phyloP scores from a whole-genome alignment of 1,140 invertebrate genomes.

The Apis mellifera region DNA sequence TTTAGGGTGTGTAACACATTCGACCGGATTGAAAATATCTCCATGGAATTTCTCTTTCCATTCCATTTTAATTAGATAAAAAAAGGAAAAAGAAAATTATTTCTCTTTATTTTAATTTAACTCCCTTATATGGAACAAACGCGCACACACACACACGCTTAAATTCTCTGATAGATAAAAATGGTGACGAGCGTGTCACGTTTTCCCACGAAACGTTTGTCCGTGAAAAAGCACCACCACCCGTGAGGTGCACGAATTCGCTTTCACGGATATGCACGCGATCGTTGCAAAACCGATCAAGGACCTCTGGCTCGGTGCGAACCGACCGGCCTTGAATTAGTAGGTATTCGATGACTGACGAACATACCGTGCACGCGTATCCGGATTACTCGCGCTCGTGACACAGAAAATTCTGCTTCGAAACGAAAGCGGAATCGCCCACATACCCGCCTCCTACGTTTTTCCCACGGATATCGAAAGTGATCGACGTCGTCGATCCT shows the following conservation, averaged over 20 bases:
- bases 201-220: not conserved
- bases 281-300: conserved; percentile 41
- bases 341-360: conserved; percentile 43
- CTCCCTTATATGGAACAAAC: too few relatives aligned
- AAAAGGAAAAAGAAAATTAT: too few relatives aligned
- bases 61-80: too few relatives aligned
- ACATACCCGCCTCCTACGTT: not conserved
- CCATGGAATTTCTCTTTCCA: not conserved
- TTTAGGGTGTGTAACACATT: conserved; percentile 2
- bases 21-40: not conserved
- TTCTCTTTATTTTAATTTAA: too few relatives aligned
- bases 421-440: not conserved
- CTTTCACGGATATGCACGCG: conserved; percentile 29
- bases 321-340: conserved; percentile 46
- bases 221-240: conserved; percentile 1
- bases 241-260: not conserved
- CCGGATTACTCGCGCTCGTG: conserved; percentile 39
- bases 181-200: too few relatives aligned
- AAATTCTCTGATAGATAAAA: too few relatives aligned
- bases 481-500: not conserved
- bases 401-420: conserved; percentile 27
- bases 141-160: too few relatives aligned
- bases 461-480: conserved; percentile 24
- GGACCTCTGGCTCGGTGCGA: conserved; percentile 31
- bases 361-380: conserved; percentile 11